Percentiles rank a stretch among this genome's conserved stretches.
These are phyloP conservation scores for Heliocidaris tuberculata DNA, from an alignment of 35 echinoderm and acorn worm species.

Conservation along the genomic window DNA sequence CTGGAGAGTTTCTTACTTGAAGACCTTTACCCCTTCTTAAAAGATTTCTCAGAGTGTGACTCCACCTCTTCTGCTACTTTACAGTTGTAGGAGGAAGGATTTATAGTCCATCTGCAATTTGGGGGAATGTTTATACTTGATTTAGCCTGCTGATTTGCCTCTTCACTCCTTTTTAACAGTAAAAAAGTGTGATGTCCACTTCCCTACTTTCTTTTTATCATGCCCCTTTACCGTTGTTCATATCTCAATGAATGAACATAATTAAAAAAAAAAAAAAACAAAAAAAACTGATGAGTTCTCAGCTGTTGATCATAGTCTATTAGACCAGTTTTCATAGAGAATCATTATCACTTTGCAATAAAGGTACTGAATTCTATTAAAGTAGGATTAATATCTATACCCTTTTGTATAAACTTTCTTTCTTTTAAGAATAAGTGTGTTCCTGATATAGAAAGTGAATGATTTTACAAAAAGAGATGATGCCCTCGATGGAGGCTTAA, in stretches of 20 bases:
- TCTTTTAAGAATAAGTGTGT: not conserved
- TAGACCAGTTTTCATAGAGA: not conserved
- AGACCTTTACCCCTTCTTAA: not conserved
- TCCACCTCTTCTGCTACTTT: not conserved
- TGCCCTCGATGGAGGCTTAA: not conserved
- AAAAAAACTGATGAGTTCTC: no score
- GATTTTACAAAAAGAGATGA: not conserved
- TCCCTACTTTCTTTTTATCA: no score
- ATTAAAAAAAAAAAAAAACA: no score
- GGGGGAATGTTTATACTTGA: not conserved
- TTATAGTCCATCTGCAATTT: not conserved
- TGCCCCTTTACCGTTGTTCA: no score
- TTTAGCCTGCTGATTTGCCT: not conserved
- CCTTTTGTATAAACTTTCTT: not conserved
- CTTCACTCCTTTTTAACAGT: not conserved
- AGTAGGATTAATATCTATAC: not conserved
- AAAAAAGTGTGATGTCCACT: not conserved
- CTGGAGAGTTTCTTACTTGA: not conserved
- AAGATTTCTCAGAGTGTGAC: not conserved
- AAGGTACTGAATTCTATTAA: not conserved
- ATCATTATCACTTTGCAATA: not conserved
- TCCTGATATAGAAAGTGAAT: not conserved
- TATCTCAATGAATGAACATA: no score
- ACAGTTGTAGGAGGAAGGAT: not conserved
- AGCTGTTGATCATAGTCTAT: no score